Percentiles rank a stretch among this genome's conserved stretches.
Evolutionary conservation across 2,113 vertebrate genomes (phyloP).

Genomic region (Myrmecophaga tridactyla): DNA sequence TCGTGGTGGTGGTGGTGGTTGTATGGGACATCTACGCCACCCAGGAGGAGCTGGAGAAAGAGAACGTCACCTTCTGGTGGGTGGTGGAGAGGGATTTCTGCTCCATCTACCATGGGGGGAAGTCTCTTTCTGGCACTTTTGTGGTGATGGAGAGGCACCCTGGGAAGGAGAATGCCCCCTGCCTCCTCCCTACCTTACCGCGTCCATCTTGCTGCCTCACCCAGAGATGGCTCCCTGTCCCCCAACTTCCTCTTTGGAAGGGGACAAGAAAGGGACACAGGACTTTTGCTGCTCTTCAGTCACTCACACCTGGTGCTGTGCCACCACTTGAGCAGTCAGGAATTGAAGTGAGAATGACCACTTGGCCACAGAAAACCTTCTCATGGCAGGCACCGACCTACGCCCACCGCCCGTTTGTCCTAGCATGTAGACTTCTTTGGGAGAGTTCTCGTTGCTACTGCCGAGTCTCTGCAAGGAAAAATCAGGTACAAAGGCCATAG

Average conservation of each 20-base stretch:
- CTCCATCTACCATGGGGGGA: too few relatives aligned
- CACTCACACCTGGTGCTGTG: fast-evolving
- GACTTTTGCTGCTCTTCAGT: background rate
- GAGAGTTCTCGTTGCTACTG: background rate
- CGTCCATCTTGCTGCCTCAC: too few relatives aligned
- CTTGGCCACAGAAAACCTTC: background rate
- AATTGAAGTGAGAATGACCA: background rate
- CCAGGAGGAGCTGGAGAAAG: too few relatives aligned
- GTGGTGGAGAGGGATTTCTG: too few relatives aligned
- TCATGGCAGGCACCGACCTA: fast-evolving
- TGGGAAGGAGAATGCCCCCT: too few relatives aligned
- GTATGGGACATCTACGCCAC: too few relatives aligned
- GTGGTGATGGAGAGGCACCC: too few relatives aligned
- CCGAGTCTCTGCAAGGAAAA: background rate
- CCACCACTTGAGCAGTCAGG: background rate
- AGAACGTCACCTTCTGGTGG: too few relatives aligned
- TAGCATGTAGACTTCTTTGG: background rate
- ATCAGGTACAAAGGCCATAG: background rate
- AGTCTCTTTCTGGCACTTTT: too few relatives aligned
- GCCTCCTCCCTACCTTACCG: too few relatives aligned
- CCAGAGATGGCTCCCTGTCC: too few relatives aligned
- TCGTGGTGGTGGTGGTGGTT: too few relatives aligned
- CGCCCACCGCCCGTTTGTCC: background rate
- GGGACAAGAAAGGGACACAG: background rate
- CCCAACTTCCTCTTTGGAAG: background rate